These are phyloP conservation scores for Quiscalus mexicanus DNA, from an alignment of 2,113 vertebrate species.

Conservation along the genomic window DNA sequence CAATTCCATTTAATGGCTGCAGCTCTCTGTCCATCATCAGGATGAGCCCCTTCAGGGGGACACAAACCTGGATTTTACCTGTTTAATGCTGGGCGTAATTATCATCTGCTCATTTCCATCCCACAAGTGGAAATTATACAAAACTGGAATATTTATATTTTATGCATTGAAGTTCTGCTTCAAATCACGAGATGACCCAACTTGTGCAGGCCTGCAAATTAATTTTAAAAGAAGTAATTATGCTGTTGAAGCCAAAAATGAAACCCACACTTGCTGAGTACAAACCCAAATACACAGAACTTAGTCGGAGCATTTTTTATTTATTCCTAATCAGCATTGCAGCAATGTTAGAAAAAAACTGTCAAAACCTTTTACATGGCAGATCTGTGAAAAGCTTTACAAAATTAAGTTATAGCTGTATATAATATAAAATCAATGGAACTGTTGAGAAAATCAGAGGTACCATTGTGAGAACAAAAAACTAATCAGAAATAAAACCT, in stretches of 20 bases:
- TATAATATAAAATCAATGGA: not conserved
- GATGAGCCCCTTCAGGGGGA: not conserved
- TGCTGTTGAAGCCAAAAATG: not conserved
- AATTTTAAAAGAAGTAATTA: not conserved
- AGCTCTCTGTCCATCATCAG: not conserved
- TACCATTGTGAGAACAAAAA: not conserved
- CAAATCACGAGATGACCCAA: not conserved
- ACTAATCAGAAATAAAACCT: not conserved
- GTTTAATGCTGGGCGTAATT: not conserved
- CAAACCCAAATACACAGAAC: not conserved
- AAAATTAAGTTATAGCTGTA: not conserved
- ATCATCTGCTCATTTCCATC: not conserved
- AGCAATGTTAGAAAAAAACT: not conserved
- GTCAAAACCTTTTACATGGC: not conserved
- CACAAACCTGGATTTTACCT: not conserved
- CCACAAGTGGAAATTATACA: not conserved
- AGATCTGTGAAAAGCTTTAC: not conserved
- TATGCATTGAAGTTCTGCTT: not conserved
- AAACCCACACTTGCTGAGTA: not conserved
- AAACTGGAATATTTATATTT: not conserved
- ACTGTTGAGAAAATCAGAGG: not conserved
- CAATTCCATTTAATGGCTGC: slow-evolving; percentile 51
- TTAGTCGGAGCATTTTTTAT: not conserved
- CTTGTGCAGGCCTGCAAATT: not conserved
- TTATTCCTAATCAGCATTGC: not conserved